These are phyloP conservation scores for Petrocephalus zakoni DNA, from an alignment of 2,113 vertebrate species.

Conservation along the genomic window DNA sequence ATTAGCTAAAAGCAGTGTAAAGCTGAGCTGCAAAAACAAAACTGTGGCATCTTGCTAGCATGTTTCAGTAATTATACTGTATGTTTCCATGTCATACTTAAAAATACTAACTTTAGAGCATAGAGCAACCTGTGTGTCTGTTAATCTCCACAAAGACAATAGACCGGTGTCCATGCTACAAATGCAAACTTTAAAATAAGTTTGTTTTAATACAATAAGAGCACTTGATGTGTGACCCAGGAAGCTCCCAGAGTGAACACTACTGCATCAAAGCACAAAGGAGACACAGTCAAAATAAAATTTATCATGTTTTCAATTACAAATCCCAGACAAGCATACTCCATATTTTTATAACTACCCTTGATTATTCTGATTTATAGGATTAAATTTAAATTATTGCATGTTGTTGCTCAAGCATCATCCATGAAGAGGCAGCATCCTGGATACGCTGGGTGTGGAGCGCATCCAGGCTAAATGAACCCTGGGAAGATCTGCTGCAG, in stretches of 20 bases:
- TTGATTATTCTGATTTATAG: background rate
- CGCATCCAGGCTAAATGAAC: slow-evolving; percentile 60
- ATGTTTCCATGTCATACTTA: background rate
- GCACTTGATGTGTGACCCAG: background rate
- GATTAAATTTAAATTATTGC: background rate
- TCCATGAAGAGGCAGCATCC: background rate
- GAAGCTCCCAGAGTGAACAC: background rate
- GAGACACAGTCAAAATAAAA: background rate
- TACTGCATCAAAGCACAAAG: background rate
- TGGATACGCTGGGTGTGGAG: background rate
- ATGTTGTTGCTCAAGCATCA: background rate
- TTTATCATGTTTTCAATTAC: background rate
- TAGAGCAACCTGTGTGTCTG: background rate
- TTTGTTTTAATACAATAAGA: background rate
- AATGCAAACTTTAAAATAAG: background rate
- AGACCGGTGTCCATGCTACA: background rate
- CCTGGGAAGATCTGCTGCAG: slow-evolving; percentile 78
- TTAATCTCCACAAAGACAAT: background rate
- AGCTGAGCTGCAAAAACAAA: background rate
- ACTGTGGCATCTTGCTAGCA: background rate
- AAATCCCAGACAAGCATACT: background rate
- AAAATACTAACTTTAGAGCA: background rate
- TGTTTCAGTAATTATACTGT: background rate
- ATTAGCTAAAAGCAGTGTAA: background rate
- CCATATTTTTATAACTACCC: background rate